These are phyloP conservation scores for Pangasius mekongensis DNA, from an alignment of 2,797 vertebrate species.

Conservation along the genomic window DNA sequence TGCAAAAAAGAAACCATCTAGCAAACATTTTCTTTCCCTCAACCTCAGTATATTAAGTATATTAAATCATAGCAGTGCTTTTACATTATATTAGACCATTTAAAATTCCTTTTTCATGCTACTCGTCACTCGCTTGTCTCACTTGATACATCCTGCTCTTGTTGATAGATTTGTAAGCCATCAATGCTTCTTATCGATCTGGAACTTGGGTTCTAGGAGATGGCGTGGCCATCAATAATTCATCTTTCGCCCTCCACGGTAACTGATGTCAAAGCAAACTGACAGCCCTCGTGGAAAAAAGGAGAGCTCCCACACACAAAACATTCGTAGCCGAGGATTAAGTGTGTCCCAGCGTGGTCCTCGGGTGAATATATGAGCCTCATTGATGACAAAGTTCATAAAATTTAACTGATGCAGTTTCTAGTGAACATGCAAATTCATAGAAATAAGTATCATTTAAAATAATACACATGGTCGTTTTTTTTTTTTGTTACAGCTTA, in stretches of 20 bases:
- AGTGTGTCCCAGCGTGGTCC: constrained; percentile 50
- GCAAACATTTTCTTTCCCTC: neutral
- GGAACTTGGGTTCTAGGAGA: constrained; percentile 58
- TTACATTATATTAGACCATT: constrained; percentile 31
- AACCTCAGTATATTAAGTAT: neutral
- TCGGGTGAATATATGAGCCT: constrained; percentile 50
- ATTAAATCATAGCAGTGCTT: neutral
- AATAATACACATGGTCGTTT: constrained; percentile 7
- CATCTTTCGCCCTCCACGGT: constrained; percentile 49
- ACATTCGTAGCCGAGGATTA: constrained; percentile 35
- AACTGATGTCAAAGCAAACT: constrained; percentile 48
- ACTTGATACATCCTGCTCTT: constrained; percentile 76
- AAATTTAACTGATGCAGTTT: neutral
- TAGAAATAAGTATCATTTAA: constrained; percentile 17
- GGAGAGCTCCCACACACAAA: constrained; percentile 32
- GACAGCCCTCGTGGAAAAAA: constrained; percentile 49
- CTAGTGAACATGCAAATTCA: constrained; percentile 8
- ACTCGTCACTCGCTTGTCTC: constrained; percentile 52
- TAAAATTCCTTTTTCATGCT: constrained; percentile 40
- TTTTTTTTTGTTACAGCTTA: constrained; percentile 2
- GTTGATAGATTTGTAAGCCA: constrained; percentile 72
- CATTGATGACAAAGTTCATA: constrained; percentile 37
- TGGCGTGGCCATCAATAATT: constrained; percentile 57
- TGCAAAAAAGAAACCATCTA: neutral
- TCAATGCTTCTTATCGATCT: constrained; percentile 75